Base-by-base conservation (phyloP, 1,140 invertebrate species). In the Apolygus lucorum region DNA sequence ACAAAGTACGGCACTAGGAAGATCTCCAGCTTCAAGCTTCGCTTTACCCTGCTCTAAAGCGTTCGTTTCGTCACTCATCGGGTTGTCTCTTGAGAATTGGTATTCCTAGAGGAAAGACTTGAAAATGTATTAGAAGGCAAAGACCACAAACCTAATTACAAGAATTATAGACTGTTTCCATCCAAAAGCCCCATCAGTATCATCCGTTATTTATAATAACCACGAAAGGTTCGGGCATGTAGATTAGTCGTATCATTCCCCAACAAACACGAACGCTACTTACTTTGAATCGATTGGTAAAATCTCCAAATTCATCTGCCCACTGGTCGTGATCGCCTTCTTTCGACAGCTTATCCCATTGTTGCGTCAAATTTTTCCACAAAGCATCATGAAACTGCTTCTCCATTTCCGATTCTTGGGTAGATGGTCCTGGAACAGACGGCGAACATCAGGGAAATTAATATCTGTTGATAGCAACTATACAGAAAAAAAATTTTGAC, bases 1-100 rank as follows among this genome's bases (percentile, higher is more conserved):
- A 75, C 95, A 91, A 1, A 99, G 80, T 0, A 98, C 95, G 26
- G 97, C 96, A 74, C 93, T 92, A 21, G 95, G 91, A 69, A 99
- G 85, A 81, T 99, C 95, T 26, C 95, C 95, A 72, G 85, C 84
- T 76, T 86, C 84, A 67, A 98, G 79, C 76, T 88, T 88, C 74
- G 87, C 83, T 76, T 94, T 87, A 0, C 95, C 96, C 75, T 93
- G 88, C 77, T 90, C 87, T 69, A 97, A 85, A 17, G 93, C 88
- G 82, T 95, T 87, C n/a, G 84, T 81, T 74, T 90, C 81, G 74
- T 91, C 85, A 67, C 84, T 81, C 86, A 96, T 88, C 11, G 92
- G 89, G 85, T 98, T 98, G 65, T 93, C 87, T 75, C 90, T 85
- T 63, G 86, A 84, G 81, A 96, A 97, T 72, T 83, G 82, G 77